Evolutionary conservation across 1,140 invertebrate species (phyloP), one percentile per base, ranked within the genome.

Genomic region (Episyrphus balteatus): DNA sequence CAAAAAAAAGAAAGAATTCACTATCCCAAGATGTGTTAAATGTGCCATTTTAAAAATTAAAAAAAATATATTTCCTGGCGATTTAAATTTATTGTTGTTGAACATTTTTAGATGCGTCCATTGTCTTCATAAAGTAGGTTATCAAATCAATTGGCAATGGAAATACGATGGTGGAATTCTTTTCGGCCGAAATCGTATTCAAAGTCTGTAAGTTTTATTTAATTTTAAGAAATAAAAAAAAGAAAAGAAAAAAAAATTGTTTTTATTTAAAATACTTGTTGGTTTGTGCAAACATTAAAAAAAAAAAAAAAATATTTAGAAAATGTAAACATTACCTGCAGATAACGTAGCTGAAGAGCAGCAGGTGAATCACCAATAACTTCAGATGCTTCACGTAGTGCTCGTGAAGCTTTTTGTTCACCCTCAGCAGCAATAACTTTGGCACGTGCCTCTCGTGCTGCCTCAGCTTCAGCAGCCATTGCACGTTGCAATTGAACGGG

Each of bases 81-180:
- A 37, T n/a, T 15, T 40, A 8, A 17, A 40, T 17, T 40, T 40
- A 17, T 11, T 41, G 18, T n/a, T 19, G 13, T 38, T 58, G 57
- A 12, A 15, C 14, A 12, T 45, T 12, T 32, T 30, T 37, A 15
- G 57, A 50, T 8, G 60, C 58, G 40, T 61, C 58, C 37, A 47
- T 47, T 48, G 58, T 65, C 47, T 64, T 78, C 65, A 86, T 69
- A 58, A 90, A 89, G 56, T 83, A 84, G 31, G 80, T 82, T 38
- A 96, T 63, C 56, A 95, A 79, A 61, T 96, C 92, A 61, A 96
- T 89, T 30, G 92, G 92, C 54, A 97, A 75, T 18, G 93, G 94
- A 71, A 98, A 98, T 47, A 98, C 88, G 59, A 98, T 97, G 9
- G 94, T 98, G 5, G 93, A 96, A 69, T 96, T 97, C 74, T 97